Percentiles rank a stretch among this genome's conserved stretches.
phyloP scores from a whole-genome alignment of 2,888 invertebrate species.

The Spodoptera picta region DNA sequence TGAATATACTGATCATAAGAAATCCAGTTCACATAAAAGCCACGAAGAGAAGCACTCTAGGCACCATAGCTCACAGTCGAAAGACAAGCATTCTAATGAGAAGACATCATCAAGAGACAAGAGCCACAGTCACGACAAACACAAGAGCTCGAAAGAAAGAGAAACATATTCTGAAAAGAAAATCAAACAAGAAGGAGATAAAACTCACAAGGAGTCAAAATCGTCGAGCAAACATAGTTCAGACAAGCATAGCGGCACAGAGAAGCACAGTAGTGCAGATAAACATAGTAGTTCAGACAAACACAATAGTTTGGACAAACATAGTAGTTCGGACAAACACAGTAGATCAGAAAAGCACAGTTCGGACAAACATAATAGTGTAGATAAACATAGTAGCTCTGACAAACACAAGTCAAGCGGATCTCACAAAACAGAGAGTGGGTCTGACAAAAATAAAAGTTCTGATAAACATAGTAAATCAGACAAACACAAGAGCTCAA shows the following conservation, averaged over 20 bases:
- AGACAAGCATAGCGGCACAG: constrained; percentile 57
- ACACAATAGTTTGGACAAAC: constrained; percentile 61
- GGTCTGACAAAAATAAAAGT: constrained; percentile 66
- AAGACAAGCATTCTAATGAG: constrained; percentile 65
- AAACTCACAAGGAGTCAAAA: constrained; percentile 64
- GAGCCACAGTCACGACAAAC: constrained; percentile 68
- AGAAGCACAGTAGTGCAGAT: too few species aligned
- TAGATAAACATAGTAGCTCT: constrained; percentile 59
- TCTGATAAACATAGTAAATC: constrained; percentile 59
- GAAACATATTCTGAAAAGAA: constrained; percentile 67
- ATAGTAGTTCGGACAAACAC: constrained; percentile 61
- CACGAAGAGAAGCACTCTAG: constrained; percentile 64
- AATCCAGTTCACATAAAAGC: constrained; percentile 63
- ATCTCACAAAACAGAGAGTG: constrained; percentile 63
- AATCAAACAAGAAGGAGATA: constrained; percentile 69
- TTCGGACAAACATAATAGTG: constrained; percentile 63
- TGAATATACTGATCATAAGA: constrained; percentile 64
- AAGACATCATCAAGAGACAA: constrained; percentile 69
- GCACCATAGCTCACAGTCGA: constrained; percentile 64
- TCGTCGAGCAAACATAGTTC: constrained; percentile 43
- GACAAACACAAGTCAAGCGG: constrained; percentile 65
- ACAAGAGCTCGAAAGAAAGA: constrained; percentile 70
- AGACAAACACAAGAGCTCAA: constrained; percentile 66
- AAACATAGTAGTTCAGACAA: constrained; percentile 56
- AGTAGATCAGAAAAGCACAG: constrained; percentile 62